phyloP scores from a whole-genome alignment of 2,797 vertebrate species.

The Buceros bicornis region DNA sequence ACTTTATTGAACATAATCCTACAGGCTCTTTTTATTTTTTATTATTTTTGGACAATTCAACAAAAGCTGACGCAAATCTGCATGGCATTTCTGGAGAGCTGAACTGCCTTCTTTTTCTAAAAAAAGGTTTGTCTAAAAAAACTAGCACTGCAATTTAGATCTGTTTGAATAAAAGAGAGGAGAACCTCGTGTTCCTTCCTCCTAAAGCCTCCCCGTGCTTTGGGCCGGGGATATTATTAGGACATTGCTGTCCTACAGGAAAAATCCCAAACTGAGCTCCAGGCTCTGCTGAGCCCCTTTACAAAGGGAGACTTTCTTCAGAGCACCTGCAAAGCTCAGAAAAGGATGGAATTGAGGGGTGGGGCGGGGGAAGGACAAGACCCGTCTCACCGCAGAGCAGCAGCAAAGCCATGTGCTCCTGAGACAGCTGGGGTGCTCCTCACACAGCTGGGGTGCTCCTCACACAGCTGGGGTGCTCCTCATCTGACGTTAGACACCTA shows the following conservation, averaged over 20 bases:
- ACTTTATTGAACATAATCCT: background rate
- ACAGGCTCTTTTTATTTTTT: background rate
- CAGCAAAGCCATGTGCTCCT: background rate
- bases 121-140: background rate
- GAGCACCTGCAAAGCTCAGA: background rate
- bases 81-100: background rate
- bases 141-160: background rate
- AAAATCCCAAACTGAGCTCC: background rate
- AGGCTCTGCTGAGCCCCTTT: background rate
- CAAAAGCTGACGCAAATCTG: conserved; percentile 5
- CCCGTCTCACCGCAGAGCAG: background rate
- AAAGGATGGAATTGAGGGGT: background rate
- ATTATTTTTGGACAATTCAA: background rate
- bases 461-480: background rate
- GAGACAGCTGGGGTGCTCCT: background rate
- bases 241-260: background rate
- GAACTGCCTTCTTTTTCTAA: background rate
- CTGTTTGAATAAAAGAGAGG: background rate
- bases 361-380: background rate
- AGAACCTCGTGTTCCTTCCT: conserved; percentile 5
- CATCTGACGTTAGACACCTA: fast-evolving
- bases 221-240: conserved; percentile 36
- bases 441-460: background rate
- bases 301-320: background rate
- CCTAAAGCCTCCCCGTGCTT: background rate